Base-by-base conservation (phyloP, 2,113 vertebrate genomes). In the Passer montanus region DNA sequence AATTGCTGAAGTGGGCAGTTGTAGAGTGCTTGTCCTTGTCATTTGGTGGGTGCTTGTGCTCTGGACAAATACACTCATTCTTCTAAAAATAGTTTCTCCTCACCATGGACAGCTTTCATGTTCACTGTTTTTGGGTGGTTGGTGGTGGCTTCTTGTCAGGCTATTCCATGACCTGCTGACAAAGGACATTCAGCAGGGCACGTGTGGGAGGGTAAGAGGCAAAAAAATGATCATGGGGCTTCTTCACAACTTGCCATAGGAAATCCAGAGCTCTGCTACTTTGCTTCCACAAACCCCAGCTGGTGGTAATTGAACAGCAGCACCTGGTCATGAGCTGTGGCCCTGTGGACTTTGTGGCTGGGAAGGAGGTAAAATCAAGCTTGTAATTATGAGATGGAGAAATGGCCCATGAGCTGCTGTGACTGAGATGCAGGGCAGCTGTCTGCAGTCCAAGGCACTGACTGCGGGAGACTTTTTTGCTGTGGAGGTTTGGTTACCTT, bases 401-500 rank as follows among this genome's bases (percentile, higher is more conserved):
- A 72, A 64, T 28, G 55, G 46, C 60, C 3, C 8, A 1, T 68
- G 24, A 67, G 41, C 85, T 83, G 78, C 81, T 78, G 55, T 82
- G 92, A 30, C n/a, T 44, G 66, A 84, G 59, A 70, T 58, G 80
- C 81, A 52, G 80, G 94, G 78, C 91, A 94, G 66, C 94, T 93
- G 78, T 75, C 70, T 92, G 70, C 70, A 58, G 91, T 92, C 93
- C 93, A 41, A 84, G 74, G 68, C 50, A 26, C 80, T 55, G 78
- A 91, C 81, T 95, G 88, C 14, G 2, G 93, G 92, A 93, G 78
- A 60, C 67, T 72, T 69, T 74, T 93, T 83, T 92, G 68, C 90
- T 77, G 52, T 93, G 87, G 82, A 95, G 87, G 76, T 81, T 97
- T 41, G 60, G 97, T 97, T 97, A 95, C 97, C 97, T 95, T 96